A percentile compares a stretch with the other conserved stretches of the same genome.
These are phyloP conservation scores for Drosophila sucinea DNA, from an alignment of 1,140 invertebrate species.

Conservation along the genomic window DNA sequence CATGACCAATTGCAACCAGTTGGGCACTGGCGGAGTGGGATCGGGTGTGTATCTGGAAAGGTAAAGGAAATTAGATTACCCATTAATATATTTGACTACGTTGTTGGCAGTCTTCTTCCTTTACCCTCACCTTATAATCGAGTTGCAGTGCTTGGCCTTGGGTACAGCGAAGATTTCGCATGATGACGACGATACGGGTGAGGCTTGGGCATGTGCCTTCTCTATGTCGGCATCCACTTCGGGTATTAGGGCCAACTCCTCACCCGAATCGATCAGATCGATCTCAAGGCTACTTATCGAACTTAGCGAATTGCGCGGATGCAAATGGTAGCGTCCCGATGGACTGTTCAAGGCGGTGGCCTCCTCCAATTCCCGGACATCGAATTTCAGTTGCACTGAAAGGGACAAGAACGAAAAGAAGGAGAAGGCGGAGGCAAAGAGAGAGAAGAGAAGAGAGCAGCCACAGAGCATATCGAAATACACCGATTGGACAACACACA, in stretches of 20 bases:
- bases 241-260: constrained; percentile 54
- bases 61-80: background rate
- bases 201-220: constrained; percentile 55
- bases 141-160: constrained; percentile 66
- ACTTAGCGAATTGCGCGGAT: constrained; percentile 58
- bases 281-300: constrained; percentile 72
- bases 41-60: constrained; percentile 73
- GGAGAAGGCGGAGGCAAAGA: constrained; percentile 27
- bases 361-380: constrained; percentile 67
- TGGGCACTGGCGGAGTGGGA: constrained; percentile 71
- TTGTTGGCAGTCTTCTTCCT: background rate
- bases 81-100: background rate
- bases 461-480: constrained; percentile 80
- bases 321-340: constrained; percentile 34
- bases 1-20: constrained; percentile 83
- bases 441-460: constrained; percentile 50
- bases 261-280: constrained; percentile 59
- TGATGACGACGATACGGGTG: background rate
- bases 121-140: constrained; percentile 71
- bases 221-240: constrained; percentile 68
- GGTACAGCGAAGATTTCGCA: constrained; percentile 71
- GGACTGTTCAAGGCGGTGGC: constrained; percentile 33
- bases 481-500: constrained; percentile 63
- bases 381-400: constrained; percentile 80
- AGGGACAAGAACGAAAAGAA: constrained; percentile 54